Conservation (phyloP, 1,140 invertebrate genomes). For the Drosophila ambigua region DNA sequence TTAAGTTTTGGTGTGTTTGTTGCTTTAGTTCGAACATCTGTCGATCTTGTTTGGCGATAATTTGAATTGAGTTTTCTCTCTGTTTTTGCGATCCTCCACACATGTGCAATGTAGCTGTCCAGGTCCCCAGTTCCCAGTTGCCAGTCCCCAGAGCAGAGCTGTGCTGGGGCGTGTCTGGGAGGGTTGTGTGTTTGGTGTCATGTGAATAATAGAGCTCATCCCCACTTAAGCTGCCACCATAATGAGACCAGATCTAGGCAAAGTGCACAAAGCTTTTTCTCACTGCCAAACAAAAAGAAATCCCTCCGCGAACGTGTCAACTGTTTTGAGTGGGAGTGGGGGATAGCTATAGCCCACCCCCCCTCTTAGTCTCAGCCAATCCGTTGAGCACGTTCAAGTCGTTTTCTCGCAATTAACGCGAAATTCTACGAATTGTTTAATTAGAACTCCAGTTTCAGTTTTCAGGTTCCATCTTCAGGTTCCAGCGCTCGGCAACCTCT, state of each 20-base stretch:
- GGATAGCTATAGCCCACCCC: neutral
- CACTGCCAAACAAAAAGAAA: constrained; percentile 28
- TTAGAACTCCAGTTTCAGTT: constrained; percentile 74
- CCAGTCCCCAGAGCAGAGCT: constrained; percentile 11
- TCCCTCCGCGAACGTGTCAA: constrained; percentile 53
- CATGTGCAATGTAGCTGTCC: constrained; percentile 1
- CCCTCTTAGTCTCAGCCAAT: constrained; percentile 37
- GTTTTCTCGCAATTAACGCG: constrained; percentile 83
- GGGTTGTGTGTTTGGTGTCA: constrained; percentile 1
- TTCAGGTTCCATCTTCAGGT: constrained; percentile 31
- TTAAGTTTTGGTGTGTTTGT: constrained; percentile 45
- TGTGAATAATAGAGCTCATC: constrained; percentile 64
- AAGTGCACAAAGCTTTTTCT: constrained; percentile 58
- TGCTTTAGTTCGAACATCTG: constrained; percentile 73
- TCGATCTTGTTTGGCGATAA: constrained; percentile 80
- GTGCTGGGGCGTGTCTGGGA: constrained; percentile 22
- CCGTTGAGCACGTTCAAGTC: constrained; percentile 72
- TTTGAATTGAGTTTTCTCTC: constrained; percentile 80
- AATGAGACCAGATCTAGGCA: constrained; percentile 41
- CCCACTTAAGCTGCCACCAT: constrained; percentile 14
- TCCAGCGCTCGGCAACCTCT: constrained; percentile 34
- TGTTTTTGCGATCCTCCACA: constrained; percentile 53
- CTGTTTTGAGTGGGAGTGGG: constrained; percentile 4
- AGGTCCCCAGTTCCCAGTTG: neutral
- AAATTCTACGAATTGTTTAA: constrained; percentile 84